A percentile compares a stretch with the other conserved stretches of the same genome.
phyloP scores from a whole-genome alignment of 2,113 vertebrate species.

The Oncorhynchus tshawytscha region DNA sequence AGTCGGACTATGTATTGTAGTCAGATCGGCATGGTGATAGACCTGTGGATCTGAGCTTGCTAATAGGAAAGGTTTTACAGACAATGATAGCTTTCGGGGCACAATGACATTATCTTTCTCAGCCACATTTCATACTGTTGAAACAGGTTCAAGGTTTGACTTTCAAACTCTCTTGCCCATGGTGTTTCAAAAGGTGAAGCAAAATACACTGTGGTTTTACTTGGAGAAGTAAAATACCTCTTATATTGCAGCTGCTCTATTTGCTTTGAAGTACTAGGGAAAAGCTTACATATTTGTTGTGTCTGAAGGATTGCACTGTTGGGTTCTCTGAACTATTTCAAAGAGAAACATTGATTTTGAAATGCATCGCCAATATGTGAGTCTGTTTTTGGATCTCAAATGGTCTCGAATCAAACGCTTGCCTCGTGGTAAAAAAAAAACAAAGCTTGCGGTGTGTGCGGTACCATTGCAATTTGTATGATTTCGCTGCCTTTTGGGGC shows the following conservation, averaged over 20 bases:
- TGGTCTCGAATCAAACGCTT: background rate
- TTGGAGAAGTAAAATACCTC: background rate
- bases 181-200: background rate
- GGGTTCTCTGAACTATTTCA: background rate
- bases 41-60: too few relatives aligned
- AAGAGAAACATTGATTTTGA: background rate
- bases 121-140: background rate
- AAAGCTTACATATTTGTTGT: conserved; percentile 3
- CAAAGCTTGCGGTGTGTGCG: background rate
- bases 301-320: background rate
- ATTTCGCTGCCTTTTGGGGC: too few relatives aligned
- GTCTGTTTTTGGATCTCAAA: too few relatives aligned
- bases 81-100: background rate
- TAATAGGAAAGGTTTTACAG: background rate
- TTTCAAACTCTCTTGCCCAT: background rate
- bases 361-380: background rate
- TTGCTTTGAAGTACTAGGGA: conserved; percentile 1
- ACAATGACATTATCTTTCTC: background rate
- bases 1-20: background rate
- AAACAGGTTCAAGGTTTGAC: background rate
- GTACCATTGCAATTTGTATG: background rate
- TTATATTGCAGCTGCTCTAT: background rate
- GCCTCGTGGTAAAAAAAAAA: background rate
- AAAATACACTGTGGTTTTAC: background rate
- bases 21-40: background rate